A percentile compares a stretch with the other conserved stretches of the same genome.
Evolutionary conservation across 2,888 invertebrate species (phyloP).

Genomic region (Phaedon cochleariae): DNA sequence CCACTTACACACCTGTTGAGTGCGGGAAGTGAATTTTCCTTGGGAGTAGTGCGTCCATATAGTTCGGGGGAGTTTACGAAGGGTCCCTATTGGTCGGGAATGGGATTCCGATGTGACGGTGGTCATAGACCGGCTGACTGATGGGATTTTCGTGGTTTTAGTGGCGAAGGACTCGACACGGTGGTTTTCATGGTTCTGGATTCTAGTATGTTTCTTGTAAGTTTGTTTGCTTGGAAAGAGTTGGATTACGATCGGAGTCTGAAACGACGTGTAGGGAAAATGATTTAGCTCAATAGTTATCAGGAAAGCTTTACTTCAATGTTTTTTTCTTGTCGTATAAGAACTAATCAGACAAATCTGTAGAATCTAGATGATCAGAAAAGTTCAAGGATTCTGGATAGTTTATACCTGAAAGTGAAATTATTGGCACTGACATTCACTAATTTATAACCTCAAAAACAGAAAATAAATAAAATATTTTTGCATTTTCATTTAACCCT

Average conservation of each 20-base stretch:
- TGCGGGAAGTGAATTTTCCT: conserved; percentile 28
- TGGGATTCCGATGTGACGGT: conserved; percentile 14
- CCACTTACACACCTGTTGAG: conserved; percentile 18
- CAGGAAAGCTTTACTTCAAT: no score
- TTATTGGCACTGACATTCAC: no score
- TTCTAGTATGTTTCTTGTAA: conserved; percentile 37
- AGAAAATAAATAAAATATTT: no score
- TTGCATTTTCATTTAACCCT: no score
- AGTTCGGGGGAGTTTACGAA: conserved; percentile 13
- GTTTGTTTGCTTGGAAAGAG: conserved; percentile 3
- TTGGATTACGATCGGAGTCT: neutral
- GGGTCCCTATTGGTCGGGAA: conserved; percentile 12
- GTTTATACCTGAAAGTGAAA: no score
- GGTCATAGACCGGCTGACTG: neutral
- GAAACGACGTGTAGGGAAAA: no score
- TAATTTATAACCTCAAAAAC: no score
- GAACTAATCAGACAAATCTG: no score
- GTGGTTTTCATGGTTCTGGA: conserved; percentile 36
- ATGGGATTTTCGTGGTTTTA: conserved; percentile 7
- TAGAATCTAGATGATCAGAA: no score
- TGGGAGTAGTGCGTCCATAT: neutral
- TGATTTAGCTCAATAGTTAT: no score
- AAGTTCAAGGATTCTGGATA: no score
- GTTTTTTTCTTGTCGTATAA: no score
- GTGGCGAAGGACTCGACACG: conserved; percentile 21